Evolutionary conservation across 2,888 invertebrate genomes (phyloP), one percentile per base, ranked within the genome.

Genomic region (Anticlea derivata): DNA sequence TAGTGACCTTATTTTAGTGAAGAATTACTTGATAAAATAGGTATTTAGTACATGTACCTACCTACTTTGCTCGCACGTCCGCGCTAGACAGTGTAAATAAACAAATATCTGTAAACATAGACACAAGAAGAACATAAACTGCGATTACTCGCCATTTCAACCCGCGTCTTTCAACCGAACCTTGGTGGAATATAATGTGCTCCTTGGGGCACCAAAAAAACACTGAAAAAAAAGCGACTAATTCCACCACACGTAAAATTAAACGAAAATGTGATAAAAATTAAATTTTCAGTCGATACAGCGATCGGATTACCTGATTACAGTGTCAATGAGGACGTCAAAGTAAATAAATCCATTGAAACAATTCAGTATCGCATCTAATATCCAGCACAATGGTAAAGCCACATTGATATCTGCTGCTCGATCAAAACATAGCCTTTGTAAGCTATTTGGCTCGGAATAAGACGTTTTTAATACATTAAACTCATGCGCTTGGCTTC

Each of bases 371-470:
- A 77, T 82, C 66, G 70, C 72, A 69, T 69, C 72, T 70, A 77
- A 80, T 74, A 71, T 68, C 74, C 67, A 68, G 76, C 80, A 89
- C 89, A 89, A 87, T 90, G 89, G 86, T 75, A 69, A 66, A 72
- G 73, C 65, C 84, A 84, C 83, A 81, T 84, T 82, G 81, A 73
- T 83, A 82, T 79, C 68, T 73, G 70, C 68, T 72, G 69, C 67
- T 73, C 66, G 81, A 90, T 76, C 89, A 90, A 87, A 90, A 90
- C 90, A 90, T 89, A 90, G 86, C 83, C 83, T 86, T 81, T 84
- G 56, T 63, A 68, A 52, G 60, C 65, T 52, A 61, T 68, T 70
- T 70, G 59, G 53, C 50, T 50, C 49, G 55, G 48, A 48, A 40
- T 60, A 55, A 31, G 44, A 49, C 50, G 55, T 52, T 58, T 53